These are phyloP conservation scores for Theristicus caerulescens DNA, from an alignment of 2,113 vertebrate species.

Conservation along the genomic window DNA sequence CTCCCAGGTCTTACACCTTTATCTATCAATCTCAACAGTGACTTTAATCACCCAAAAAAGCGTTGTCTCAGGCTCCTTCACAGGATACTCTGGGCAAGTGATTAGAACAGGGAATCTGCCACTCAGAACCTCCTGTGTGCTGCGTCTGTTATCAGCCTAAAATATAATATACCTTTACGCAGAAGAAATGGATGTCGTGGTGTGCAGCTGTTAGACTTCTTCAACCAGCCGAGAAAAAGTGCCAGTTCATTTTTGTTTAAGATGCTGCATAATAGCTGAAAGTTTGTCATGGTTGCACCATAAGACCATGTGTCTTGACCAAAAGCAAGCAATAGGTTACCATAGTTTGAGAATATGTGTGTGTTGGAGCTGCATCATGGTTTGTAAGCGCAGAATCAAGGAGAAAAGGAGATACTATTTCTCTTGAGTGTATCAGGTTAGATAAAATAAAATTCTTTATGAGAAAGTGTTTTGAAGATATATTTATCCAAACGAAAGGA, in stretches of 20 bases:
- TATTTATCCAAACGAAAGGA: not conserved
- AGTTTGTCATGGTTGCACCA: not conserved
- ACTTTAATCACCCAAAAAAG: slow-evolving; percentile 26
- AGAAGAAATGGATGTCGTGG: not conserved
- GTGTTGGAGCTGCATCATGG: not conserved
- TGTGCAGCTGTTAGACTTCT: not conserved
- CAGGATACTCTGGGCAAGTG: too few species aligned
- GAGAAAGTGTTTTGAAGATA: not conserved
- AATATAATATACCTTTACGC: not conserved
- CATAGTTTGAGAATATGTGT: rapidly evolving
- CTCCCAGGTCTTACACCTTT: not conserved
- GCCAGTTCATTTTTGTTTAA: not conserved
- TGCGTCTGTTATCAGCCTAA: not conserved
- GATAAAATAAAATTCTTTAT: not conserved
- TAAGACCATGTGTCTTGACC: not conserved
- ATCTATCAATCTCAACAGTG: not conserved
- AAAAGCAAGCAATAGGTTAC: not conserved
- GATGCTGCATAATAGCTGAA: not conserved
- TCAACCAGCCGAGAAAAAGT: not conserved
- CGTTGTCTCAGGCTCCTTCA: too few species aligned
- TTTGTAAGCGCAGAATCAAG: not conserved
- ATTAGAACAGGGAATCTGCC: not conserved
- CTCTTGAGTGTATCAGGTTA: not conserved
- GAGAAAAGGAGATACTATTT: not conserved
- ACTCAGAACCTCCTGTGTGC: not conserved